Conservation (phyloP, 2,797 vertebrate genomes). For the Hydrocynus forskahlii region DNA sequence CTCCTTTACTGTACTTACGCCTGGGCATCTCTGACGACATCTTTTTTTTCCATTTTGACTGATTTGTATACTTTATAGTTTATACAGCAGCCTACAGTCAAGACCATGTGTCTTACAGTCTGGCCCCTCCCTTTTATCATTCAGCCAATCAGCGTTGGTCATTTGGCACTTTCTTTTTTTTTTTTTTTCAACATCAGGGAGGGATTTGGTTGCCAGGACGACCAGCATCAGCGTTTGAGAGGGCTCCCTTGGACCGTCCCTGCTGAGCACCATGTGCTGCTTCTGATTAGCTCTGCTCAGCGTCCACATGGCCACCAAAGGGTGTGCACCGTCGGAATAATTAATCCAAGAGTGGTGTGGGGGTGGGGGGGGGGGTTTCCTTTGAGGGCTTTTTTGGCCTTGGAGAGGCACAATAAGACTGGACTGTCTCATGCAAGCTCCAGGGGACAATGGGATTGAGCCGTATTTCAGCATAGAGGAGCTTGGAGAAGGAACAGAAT, state of each 20-base stretch:
- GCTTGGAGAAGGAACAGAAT: constrained; percentile 58
- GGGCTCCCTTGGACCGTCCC: constrained; percentile 56
- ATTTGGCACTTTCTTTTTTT: constrained; percentile 68
- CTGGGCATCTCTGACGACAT: not conserved
- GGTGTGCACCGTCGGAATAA: constrained; percentile 77
- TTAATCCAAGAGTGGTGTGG: constrained; percentile 64
- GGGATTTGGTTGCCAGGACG: constrained; percentile 74
- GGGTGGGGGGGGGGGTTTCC: constrained; percentile 66
- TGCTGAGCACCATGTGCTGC: constrained; percentile 78
- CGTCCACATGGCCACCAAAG: constrained; percentile 65
- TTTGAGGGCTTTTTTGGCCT: constrained; percentile 71
- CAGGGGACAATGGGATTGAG: constrained; percentile 81
- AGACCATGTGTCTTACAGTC: constrained; percentile 18
- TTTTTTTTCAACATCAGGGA: not conserved
- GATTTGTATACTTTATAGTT: not conserved
- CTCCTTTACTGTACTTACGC: not conserved
- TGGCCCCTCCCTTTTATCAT: constrained; percentile 45
- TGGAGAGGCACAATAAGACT: constrained; percentile 65
- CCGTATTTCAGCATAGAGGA: constrained; percentile 72
- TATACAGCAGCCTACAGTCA: not conserved
- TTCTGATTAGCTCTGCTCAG: constrained; percentile 72
- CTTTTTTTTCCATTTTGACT: not conserved
- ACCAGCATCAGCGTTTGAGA: constrained; percentile 66
- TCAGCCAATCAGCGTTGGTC: constrained; percentile 71
- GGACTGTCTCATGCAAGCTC: constrained; percentile 70